Percentiles rank a stretch among this genome's conserved stretches.
Evolutionary conservation across 2,888 invertebrate genomes (phyloP).

Genomic region (Acleris laterana): DNA sequence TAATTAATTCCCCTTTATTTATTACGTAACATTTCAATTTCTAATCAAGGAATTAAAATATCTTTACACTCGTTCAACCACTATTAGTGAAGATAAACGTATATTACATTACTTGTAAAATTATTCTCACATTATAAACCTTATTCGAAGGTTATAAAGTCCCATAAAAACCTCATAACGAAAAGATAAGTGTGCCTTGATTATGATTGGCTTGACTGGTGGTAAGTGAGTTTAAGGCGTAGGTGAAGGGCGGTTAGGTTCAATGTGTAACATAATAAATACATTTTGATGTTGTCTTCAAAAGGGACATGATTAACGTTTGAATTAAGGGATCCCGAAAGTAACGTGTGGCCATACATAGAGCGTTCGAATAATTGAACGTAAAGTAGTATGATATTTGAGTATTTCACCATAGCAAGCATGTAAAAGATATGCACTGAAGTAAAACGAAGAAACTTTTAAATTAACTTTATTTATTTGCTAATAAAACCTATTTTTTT

Average conservation of each 20-base stretch:
- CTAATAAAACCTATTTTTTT: no score
- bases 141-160: constrained; percentile 2
- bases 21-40: constrained; percentile 31
- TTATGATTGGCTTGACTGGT: neutral
- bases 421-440: no score
- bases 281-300: constrained; percentile 9
- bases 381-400: no score
- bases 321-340: constrained; percentile 1
- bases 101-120: constrained; percentile 6
- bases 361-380: no score
- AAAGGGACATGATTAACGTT: constrained; percentile 17
- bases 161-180: neutral
- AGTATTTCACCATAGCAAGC: no score
- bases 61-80: constrained; percentile 26
- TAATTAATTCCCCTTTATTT: constrained; percentile 31
- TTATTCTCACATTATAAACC: neutral
- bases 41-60: constrained; percentile 26
- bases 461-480: no score
- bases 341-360: constrained; percentile 5
- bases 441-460: no score
- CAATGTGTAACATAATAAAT: neutral
- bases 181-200: constrained; percentile 11
- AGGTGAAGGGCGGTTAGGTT: constrained; percentile 2
- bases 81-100: constrained; percentile 25
- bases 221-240: constrained; percentile 2